phyloP scores from a whole-genome alignment of 2,888 invertebrate genomes.

The Chrysina gloriosa region DNA sequence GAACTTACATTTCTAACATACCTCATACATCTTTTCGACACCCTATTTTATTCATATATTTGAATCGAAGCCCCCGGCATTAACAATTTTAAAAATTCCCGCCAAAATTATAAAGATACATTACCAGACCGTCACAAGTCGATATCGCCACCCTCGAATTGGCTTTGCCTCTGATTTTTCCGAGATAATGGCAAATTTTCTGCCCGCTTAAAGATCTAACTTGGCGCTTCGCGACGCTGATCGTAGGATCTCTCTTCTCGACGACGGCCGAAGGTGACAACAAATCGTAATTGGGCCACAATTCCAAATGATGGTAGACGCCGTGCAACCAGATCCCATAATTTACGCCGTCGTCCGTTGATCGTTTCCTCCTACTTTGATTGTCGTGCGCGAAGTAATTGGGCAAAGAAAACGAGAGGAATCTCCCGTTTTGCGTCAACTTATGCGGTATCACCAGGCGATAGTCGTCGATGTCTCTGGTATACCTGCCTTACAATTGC shows the following conservation, averaged over 20 bases:
- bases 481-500: slow-evolving; percentile 64
- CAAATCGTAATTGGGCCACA: slow-evolving; percentile 67
- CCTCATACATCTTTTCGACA: background rate
- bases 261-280: slow-evolving; percentile 64
- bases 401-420: slow-evolving; percentile 65
- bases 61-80: no score
- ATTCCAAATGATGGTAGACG: slow-evolving; percentile 60
- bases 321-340: slow-evolving; percentile 59
- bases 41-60: no score
- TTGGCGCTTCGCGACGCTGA: slow-evolving; percentile 54
- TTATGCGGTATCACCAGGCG: slow-evolving; percentile 66
- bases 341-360: slow-evolving; percentile 54
- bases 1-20: no score
- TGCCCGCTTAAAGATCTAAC: slow-evolving; percentile 54
- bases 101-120: background rate
- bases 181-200: slow-evolving; percentile 67
- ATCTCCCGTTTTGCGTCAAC: slow-evolving; percentile 63
- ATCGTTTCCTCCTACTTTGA: slow-evolving; percentile 47
- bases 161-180: slow-evolving; percentile 62
- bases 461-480: slow-evolving; percentile 64
- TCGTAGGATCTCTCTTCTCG: slow-evolving; percentile 56
- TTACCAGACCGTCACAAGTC: slow-evolving; percentile 65
- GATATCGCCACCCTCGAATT: slow-evolving; percentile 68
- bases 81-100: background rate
- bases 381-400: slow-evolving; percentile 62